phyloP scores from a whole-genome alignment of 2,113 vertebrate species.

The Hippolais icterina region DNA sequence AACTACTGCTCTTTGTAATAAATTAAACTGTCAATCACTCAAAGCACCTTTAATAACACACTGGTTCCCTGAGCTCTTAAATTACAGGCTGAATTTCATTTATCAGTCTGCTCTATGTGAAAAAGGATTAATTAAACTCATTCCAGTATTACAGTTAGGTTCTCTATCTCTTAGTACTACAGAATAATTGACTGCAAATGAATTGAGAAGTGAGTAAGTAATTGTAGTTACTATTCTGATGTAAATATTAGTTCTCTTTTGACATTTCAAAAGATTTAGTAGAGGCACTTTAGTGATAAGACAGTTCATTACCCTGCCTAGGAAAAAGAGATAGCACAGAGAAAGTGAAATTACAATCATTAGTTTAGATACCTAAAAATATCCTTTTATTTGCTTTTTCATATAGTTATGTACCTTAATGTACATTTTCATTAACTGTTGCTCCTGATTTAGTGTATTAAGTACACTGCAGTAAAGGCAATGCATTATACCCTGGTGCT shows the following conservation, averaged over 20 bases:
- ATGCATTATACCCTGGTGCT: not conserved
- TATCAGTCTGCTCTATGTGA: slow-evolving; percentile 74
- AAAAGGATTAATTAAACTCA: slow-evolving; percentile 82
- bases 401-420: not conserved
- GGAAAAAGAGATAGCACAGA: slow-evolving; percentile 17
- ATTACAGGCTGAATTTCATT: slow-evolving; percentile 80
- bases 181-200: slow-evolving; percentile 69
- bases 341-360: slow-evolving; percentile 55
- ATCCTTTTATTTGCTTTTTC: not conserved
- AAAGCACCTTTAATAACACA: slow-evolving; percentile 68
- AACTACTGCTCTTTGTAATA: slow-evolving; percentile 70
- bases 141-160: slow-evolving; percentile 60
- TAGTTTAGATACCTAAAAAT: slow-evolving; percentile 66
- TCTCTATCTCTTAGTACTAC: slow-evolving; percentile 57
- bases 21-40: slow-evolving; percentile 79
- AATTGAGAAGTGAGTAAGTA: slow-evolving; percentile 68
- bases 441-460: not conserved
- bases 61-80: slow-evolving; percentile 73
- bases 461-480: not conserved
- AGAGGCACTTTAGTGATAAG: slow-evolving; percentile 32
- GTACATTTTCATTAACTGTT: slow-evolving; percentile 35
- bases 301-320: slow-evolving; percentile 48
- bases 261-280: slow-evolving; percentile 66
- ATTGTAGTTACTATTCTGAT: slow-evolving; percentile 82
- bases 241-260: slow-evolving; percentile 75